Percentiles rank a stretch among this genome's conserved stretches.
Conservation (phyloP, 64 coral and sea anemone species). For the Pocillopora damicornis region DNA sequence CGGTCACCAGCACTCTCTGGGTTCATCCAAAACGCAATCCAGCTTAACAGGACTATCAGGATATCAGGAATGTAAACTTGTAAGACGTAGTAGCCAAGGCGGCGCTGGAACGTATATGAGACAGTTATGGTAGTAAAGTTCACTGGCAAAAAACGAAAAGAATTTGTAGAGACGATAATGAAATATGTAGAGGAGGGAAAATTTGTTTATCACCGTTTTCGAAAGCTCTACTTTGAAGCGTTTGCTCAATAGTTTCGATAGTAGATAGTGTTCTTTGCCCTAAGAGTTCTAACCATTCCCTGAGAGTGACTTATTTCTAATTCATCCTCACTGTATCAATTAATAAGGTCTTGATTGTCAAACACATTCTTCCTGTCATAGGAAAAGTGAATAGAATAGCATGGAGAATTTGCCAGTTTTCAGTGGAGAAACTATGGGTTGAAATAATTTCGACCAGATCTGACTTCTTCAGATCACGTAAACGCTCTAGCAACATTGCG, state of each 20-base stretch:
- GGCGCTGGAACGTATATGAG: slow-evolving; percentile 40
- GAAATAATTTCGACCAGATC: too few species aligned
- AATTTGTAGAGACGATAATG: background rate
- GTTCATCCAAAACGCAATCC: slow-evolving; percentile 60
- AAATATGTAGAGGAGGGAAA: background rate
- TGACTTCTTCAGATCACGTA: too few species aligned
- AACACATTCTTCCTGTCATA: background rate
- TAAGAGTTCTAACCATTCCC: too few species aligned
- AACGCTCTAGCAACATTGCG: too few species aligned
- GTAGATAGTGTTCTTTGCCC: too few species aligned
- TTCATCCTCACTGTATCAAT: too few species aligned
- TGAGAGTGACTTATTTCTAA: too few species aligned
- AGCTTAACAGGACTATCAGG: slow-evolving; percentile 40
- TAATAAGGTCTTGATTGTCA: too few species aligned
- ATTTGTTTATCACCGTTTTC: background rate
- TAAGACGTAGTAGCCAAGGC: slow-evolving; percentile 53
- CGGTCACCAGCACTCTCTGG: slow-evolving; percentile 37
- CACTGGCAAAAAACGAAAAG: background rate
- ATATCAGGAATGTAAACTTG: slow-evolving; percentile 47
- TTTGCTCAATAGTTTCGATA: too few species aligned
- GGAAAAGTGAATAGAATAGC: background rate
- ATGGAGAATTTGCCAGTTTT: background rate
- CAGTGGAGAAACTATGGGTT: too few species aligned
- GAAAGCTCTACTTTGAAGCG: too few species aligned
- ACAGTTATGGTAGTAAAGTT: slow-evolving; percentile 24